Evolutionary conservation across 2,797 vertebrate species (phyloP).

Genomic region (Periparus ater): DNA sequence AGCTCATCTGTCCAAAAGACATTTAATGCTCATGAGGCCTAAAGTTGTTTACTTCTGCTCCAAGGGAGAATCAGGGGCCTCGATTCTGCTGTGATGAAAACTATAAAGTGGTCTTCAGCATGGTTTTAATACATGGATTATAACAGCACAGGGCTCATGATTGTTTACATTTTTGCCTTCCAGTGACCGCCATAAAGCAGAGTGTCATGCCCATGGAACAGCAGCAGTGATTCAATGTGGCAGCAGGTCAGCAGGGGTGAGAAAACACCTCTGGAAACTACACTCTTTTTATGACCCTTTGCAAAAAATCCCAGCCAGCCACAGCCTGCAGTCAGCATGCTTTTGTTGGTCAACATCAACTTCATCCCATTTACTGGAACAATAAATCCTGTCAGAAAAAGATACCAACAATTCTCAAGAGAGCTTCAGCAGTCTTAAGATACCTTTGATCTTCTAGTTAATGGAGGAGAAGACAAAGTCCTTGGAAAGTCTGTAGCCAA

Average conservation of each 20-base stretch:
- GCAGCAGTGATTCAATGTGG: slow-evolving; percentile 21
- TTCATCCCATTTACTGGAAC: not conserved
- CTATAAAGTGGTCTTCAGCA: slow-evolving; percentile 20
- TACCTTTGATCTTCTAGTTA: not conserved
- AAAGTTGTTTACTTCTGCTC: slow-evolving; percentile 40
- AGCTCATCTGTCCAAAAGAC: slow-evolving; percentile 40
- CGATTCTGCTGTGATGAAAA: not conserved
- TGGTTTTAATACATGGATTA: slow-evolving; percentile 11
- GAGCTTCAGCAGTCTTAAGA: not conserved
- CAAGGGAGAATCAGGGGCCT: slow-evolving; percentile 10
- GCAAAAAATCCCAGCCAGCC: not conserved
- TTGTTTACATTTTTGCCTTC: slow-evolving; percentile 30
- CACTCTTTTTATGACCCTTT: not conserved
- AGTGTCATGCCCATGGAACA: not conserved
- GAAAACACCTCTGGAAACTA: not conserved
- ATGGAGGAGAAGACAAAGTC: not conserved
- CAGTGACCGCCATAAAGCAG: not conserved
- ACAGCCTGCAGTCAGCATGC: not conserved
- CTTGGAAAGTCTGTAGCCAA: not conserved
- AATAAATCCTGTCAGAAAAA: not conserved
- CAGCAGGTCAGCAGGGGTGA: slow-evolving; percentile 37
- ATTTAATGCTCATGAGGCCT: slow-evolving; percentile 21
- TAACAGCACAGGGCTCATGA: not conserved
- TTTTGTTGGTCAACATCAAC: not conserved
- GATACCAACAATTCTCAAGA: not conserved